phyloP scores from a whole-genome alignment of 1,140 invertebrate genomes.

The Lasioglossum baleicum region DNA sequence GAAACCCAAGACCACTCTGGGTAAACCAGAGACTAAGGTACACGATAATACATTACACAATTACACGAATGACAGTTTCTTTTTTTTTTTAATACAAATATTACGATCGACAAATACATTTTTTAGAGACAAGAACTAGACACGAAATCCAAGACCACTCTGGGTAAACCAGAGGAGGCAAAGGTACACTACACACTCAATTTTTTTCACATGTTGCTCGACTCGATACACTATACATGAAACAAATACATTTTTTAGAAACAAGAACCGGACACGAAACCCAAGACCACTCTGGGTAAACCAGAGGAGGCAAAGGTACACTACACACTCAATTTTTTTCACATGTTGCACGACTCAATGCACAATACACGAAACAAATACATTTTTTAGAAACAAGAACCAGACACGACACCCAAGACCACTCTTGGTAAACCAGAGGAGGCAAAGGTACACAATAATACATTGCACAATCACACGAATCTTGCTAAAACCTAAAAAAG shows the following conservation, averaged over 20 bases:
- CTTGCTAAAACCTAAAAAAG: too few relatives aligned
- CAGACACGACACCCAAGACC: constrained; percentile 30
- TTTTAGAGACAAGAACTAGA: constrained; percentile 56
- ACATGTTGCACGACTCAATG: too few relatives aligned
- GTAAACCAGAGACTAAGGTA: constrained; percentile 70
- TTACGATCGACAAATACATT: background rate
- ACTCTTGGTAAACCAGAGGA: constrained; percentile 63
- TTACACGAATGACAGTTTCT: too few relatives aligned
- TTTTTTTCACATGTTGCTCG: too few relatives aligned
- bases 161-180: constrained; percentile 61
- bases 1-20: constrained; percentile 48
- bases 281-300: constrained; percentile 54
- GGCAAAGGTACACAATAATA: constrained; percentile 65
- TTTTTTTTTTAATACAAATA: too few relatives aligned
- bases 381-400: constrained; percentile 57
- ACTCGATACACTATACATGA: too few relatives aligned
- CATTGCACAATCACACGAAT: background rate
- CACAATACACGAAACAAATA: too few relatives aligned
- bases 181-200: constrained; percentile 61
- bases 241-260: constrained; percentile 46
- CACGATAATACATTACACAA: constrained; percentile 13
- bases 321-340: background rate
- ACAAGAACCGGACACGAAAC: constrained; percentile 46
- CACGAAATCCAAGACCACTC: constrained; percentile 47
- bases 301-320: constrained; percentile 69